Base-by-base conservation (phyloP, 2,113 vertebrate genomes). In the Ginglymostoma cirratum region DNA sequence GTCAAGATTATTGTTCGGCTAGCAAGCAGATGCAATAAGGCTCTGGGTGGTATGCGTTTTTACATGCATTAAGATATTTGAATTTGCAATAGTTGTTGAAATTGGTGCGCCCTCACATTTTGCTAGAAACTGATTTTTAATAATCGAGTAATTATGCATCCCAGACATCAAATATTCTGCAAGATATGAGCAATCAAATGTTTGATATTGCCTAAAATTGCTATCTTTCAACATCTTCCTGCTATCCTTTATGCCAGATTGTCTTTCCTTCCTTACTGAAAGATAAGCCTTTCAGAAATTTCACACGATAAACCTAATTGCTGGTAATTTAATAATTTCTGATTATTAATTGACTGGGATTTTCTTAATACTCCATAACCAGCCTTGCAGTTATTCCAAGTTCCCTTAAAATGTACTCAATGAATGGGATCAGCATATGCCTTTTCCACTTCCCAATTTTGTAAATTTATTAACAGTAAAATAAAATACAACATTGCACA, bases 1-100 rank as follows among this genome's bases (percentile, higher is more conserved):
- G 92, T 69, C 66, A 94, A 38, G 21, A 66, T 94, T 34, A 67
- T 94, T 94, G 66, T 94, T 94, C 66, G 69, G 42, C n/a, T 7
- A 69, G 38, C 34, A 38, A 69, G 42, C n/a, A 69, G 92, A 67
- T 23, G 34, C 23, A 45, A 8, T 0, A 23, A 61, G 52, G 24
- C 48, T 34, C 66, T 69, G n/a, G 2, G 66, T 45, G 65, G 27
- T 3, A 94, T 67, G 38, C 38, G 3, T 38, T 23, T 69, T 42
- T 24, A 23, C 19, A 23, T 94, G 61, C 0, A 69, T 70, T 94
- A 42, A 69, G 15, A 38, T 67, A 94, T 42, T 61, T 42, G 65
- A 94, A 94, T 45, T 94, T 14, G 27, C 65, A 45, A 45, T 83
- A 42, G 42, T 83, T 83, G 19, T 23, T 83, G 80, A 83, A 48